Percentiles rank a stretch among this genome's conserved stretches.
These are phyloP conservation scores for Nansenia antarctica DNA, from an alignment of 2,113 vertebrate genomes.

Conservation along the genomic window DNA sequence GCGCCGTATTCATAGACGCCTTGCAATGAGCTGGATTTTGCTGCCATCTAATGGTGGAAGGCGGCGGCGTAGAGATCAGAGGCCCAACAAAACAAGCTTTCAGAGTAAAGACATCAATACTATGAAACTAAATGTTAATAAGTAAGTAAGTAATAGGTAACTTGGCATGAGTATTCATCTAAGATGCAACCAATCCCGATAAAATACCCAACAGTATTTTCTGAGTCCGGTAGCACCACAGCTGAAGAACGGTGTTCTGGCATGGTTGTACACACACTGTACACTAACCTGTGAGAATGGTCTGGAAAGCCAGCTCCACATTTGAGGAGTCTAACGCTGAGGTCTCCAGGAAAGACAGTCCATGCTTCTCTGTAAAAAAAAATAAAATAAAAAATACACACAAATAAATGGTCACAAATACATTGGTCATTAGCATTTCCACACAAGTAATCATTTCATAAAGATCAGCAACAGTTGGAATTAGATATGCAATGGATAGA, in stretches of 20 bases:
- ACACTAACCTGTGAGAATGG: constrained; percentile 77
- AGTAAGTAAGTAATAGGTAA: too few relatives aligned
- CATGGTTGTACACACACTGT: not conserved
- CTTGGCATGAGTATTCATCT: too few relatives aligned
- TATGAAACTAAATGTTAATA: not conserved
- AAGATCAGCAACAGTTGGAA: too few relatives aligned
- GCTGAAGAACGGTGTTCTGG: not conserved
- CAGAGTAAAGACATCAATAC: not conserved
- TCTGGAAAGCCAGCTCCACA: constrained; percentile 84
- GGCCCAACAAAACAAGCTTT: constrained; percentile 9
- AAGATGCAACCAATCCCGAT: too few relatives aligned
- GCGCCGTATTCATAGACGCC: not conserved
- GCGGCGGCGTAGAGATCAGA: too few relatives aligned
- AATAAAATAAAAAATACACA: not conserved
- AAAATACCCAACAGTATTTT: too few relatives aligned
- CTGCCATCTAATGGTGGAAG: constrained; percentile 70
- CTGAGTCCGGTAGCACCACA: too few relatives aligned
- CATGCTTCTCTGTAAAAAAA: constrained; percentile 77
- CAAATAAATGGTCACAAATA: not conserved
- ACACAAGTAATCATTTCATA: not conserved
- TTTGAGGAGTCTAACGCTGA: constrained; percentile 87
- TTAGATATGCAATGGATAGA: too few relatives aligned
- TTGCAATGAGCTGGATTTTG: constrained; percentile 48
- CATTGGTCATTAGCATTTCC: not conserved
- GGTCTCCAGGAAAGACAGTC: constrained; percentile 83